Conservation (phyloP, 2,888 invertebrate species). For the Tribolium freemani region DNA sequence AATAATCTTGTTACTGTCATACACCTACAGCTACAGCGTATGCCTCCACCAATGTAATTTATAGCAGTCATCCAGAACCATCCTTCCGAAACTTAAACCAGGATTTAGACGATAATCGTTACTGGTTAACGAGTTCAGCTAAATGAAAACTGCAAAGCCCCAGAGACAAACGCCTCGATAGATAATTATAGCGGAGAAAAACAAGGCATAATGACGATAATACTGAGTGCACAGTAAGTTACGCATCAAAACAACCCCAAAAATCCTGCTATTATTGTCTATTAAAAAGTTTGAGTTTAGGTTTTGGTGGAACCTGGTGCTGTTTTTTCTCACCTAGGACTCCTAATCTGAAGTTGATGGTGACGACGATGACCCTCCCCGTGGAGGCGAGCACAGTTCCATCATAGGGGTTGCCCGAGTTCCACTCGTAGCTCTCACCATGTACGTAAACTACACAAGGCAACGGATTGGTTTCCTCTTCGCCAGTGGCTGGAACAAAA, state of each 20-base stretch:
- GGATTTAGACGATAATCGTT: constrained; percentile 23
- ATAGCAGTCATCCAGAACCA: constrained; percentile 19
- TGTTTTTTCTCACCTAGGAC: constrained; percentile 79
- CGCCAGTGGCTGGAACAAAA: constrained; percentile 66
- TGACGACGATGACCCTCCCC: constrained; percentile 90
- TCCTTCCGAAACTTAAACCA: constrained; percentile 4
- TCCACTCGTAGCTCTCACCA: constrained; percentile 97
- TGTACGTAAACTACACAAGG: constrained; percentile 93
- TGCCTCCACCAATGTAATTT: constrained; percentile 31
- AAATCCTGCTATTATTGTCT: too few species aligned
- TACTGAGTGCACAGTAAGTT: background rate
- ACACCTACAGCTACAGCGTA: constrained; percentile 34
- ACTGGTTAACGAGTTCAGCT: constrained; percentile 26
- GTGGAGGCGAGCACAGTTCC: constrained; percentile 95
- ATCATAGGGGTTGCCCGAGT: constrained; percentile 97
- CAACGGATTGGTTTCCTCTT: constrained; percentile 72
- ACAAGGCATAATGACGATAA: background rate
- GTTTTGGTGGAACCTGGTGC: background rate
- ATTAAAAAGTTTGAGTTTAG: too few species aligned
- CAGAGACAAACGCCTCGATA: background rate
- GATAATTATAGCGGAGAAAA: background rate
- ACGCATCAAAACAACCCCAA: too few species aligned
- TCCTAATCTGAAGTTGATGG: constrained; percentile 92
- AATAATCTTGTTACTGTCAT: constrained; percentile 46
- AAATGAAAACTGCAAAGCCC: constrained; percentile 18